Base-by-base conservation (phyloP, 2,888 invertebrate species). In the Hyalella azteca region DNA sequence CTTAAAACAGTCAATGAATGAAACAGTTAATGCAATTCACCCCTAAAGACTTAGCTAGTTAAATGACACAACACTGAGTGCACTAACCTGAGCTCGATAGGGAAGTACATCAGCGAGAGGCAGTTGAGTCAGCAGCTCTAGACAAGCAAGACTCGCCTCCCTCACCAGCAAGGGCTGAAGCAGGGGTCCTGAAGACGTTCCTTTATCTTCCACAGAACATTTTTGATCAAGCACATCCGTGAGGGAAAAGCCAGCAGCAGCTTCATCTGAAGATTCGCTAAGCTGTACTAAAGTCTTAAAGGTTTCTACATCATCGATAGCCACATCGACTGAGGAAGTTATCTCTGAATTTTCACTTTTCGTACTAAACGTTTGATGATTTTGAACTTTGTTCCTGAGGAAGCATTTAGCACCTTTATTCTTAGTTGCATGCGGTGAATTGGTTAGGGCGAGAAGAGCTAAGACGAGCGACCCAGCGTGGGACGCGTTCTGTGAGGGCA, bases 61-160 rank as follows among this genome's bases (percentile, higher is more conserved):
- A 45, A 9, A 45, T 45, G 15, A 45, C 9, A 45, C 45, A 15
- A 9, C 45, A 11, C 45, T 15, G 11, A 45, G 45, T 45, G 9
- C 15, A 9, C 82, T 78, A 45, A 83, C 83, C 59, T 83, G 75
- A n/a, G 76, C 73, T 77, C 76, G 78, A 50, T 80, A 81, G 2
- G 81, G 83, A 54, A 81, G 49, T 9, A 83, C 40, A 11, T 66
- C 41, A 0, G 54, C 15, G 0, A 75, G 19, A 22, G 81, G 81
- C 19, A 83, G 73, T 15, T 66, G 40, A 2, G 81, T 40, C 36
- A 83, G 49, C 5, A 78, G 78, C 54, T 78, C 77, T 32, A 83
- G 73, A 59, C 83, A 83, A 29, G 77, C 81, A 19, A 83, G 66
- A n/a, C 81, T 76, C 15, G 78, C 81, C 73, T 78, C 73, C 15